Conservation (phyloP, 2,797 vertebrate species). For the Hybognathus amarus region DNA sequence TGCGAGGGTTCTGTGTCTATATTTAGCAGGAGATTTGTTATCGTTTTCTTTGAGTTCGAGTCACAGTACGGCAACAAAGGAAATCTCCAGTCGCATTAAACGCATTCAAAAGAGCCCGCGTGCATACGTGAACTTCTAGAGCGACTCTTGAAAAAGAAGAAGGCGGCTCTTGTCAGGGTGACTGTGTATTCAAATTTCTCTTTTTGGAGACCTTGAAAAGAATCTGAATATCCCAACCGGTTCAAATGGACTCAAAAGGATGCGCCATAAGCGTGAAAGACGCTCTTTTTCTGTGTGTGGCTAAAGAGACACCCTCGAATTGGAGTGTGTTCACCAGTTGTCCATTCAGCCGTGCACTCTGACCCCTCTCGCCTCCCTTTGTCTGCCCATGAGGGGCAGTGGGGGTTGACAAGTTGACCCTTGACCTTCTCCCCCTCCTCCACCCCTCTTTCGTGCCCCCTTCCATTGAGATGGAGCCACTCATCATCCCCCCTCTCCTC, state of each 20-base stretch:
- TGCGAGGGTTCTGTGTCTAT: background rate
- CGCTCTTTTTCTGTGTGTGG: constrained; percentile 46
- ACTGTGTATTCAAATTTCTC: constrained; percentile 38
- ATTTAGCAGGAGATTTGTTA: constrained; percentile 21
- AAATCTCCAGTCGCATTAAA: constrained; percentile 37
- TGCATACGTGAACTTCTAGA: constrained; percentile 19
- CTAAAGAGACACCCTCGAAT: constrained; percentile 37
- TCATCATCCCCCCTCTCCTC: constrained; percentile 68
- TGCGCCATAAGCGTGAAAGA: constrained; percentile 44
- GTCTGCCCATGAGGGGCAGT: constrained; percentile 72
- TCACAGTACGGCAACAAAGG: constrained; percentile 13
- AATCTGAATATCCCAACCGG: constrained; percentile 55
- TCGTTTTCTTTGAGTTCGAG: constrained; percentile 2
- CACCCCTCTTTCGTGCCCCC: constrained; percentile 57
- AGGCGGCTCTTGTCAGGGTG: constrained; percentile 5
- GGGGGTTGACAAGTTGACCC: constrained; percentile 74
- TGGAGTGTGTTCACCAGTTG: constrained; percentile 55
- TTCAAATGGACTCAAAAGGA: constrained; percentile 54
- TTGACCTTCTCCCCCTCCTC: constrained; percentile 68
- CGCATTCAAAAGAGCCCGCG: constrained; percentile 18
- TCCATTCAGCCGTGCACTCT: constrained; percentile 49
- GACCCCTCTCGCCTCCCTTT: constrained; percentile 70
- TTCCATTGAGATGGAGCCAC: constrained; percentile 76
- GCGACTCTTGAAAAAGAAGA: constrained; percentile 10
- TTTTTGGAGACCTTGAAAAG: constrained; percentile 38